Evolutionary conservation across 2,888 invertebrate genomes (phyloP).

Genomic region (Nomada hirtipes): DNA sequence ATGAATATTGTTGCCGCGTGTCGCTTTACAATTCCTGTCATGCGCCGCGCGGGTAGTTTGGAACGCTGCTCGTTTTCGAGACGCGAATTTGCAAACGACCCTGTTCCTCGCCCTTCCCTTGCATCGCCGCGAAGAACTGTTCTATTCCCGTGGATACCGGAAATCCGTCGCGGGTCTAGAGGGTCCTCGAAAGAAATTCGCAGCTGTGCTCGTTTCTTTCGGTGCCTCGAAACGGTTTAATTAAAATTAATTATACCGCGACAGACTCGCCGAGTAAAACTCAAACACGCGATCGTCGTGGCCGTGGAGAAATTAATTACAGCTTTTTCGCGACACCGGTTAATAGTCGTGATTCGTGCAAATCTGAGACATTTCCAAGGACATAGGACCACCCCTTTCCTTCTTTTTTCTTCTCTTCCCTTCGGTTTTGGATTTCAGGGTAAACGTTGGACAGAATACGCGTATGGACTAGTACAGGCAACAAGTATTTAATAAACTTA

Average conservation of each 20-base stretch:
- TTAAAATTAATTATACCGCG: constrained; percentile 2
- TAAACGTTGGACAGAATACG: too few species aligned
- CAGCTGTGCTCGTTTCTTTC: not conserved
- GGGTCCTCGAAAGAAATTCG: not conserved
- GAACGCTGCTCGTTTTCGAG: constrained; percentile 20
- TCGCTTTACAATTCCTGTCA: constrained; percentile 41
- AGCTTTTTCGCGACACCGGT: too few species aligned
- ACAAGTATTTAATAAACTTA: too few species aligned
- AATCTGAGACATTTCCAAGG: too few species aligned
- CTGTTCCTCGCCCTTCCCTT: not conserved
- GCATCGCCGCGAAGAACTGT: not conserved
- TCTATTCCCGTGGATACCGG: not conserved
- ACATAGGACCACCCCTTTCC: too few species aligned
- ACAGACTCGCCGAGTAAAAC: not conserved
- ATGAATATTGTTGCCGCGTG: constrained; percentile 51
- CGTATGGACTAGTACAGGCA: too few species aligned
- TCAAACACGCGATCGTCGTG: not conserved
- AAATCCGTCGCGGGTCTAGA: too few species aligned
- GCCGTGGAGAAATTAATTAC: not conserved
- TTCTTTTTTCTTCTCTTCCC: too few species aligned
- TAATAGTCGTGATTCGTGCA: too few species aligned
- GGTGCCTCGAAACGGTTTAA: not conserved
- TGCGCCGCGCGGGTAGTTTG: constrained; percentile 28
- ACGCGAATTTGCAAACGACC: constrained; percentile 44
- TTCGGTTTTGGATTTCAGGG: too few species aligned